Evolutionary conservation across 2,113 vertebrate species (phyloP).

Genomic region (Pedetes capensis): DNA sequence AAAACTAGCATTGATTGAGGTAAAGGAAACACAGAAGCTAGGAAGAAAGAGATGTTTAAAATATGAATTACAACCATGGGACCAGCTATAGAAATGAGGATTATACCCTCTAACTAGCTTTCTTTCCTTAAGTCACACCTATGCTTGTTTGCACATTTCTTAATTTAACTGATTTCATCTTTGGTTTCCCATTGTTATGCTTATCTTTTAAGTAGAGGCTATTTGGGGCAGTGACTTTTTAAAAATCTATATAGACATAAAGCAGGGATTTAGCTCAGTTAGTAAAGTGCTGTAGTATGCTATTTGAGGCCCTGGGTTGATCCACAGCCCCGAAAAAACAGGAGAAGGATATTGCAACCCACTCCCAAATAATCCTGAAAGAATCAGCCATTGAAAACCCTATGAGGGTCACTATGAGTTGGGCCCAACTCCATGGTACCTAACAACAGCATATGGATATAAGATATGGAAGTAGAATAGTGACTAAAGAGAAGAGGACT

Average conservation of each 20-base stretch:
- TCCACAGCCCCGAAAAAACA: too few relatives aligned
- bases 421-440: too few relatives aligned
- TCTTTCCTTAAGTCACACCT: background rate
- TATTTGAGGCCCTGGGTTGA: too few relatives aligned
- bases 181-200: background rate
- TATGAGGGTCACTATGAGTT: too few relatives aligned
- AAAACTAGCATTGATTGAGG: background rate
- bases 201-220: background rate
- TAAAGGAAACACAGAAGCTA: background rate
- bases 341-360: too few relatives aligned
- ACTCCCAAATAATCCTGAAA: too few relatives aligned
- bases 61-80: background rate
- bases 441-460: background rate
- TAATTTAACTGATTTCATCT: background rate
- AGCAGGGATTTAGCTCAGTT: too few relatives aligned
- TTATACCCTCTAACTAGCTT: background rate
- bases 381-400: too few relatives aligned
- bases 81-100: background rate
- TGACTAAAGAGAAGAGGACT: background rate
- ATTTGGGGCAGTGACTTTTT: background rate
- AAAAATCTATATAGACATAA: too few relatives aligned
- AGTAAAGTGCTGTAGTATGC: too few relatives aligned
- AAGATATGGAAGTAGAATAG: background rate
- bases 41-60: background rate
- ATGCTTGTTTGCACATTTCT: background rate